Conservation (phyloP, 2,113 vertebrate species). For the Merops nubicus region DNA sequence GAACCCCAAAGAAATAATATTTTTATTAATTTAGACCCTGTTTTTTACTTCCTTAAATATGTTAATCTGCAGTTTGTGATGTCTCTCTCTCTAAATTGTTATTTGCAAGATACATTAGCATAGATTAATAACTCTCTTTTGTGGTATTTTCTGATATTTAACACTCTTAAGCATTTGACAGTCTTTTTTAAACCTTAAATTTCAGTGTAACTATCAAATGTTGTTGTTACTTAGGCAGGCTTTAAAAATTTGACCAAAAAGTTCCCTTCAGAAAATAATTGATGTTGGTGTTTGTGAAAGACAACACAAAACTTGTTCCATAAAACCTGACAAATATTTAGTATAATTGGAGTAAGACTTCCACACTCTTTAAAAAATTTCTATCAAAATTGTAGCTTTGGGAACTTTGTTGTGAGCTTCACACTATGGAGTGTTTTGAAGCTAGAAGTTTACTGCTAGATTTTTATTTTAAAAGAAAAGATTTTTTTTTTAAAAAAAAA, state of each 20-base stretch:
- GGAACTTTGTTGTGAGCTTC: background rate
- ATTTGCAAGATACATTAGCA: background rate
- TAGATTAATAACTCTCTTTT: background rate
- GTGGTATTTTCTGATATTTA: background rate
- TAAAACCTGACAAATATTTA: background rate
- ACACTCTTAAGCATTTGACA: background rate
- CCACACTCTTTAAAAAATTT: background rate
- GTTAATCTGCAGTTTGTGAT: background rate
- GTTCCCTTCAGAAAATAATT: background rate
- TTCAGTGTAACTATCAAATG: too few relatives aligned
- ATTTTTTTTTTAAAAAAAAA: too few relatives aligned
- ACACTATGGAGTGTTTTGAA: rapidly evolving
- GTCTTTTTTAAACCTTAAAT: too few relatives aligned
- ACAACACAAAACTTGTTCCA: background rate
- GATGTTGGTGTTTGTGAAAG: background rate
- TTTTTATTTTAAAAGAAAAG: too few relatives aligned
- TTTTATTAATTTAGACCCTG: background rate
- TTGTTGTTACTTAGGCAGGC: background rate
- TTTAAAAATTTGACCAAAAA: background rate
- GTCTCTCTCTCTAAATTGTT: background rate
- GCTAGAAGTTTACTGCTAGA: too few relatives aligned
- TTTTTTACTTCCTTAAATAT: background rate
- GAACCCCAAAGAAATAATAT: rapidly evolving
- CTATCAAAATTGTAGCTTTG: background rate
- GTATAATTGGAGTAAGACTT: background rate